Evolutionary conservation across 2,888 invertebrate species (phyloP), one percentile per base, ranked within the genome.

Genomic region (Aspidapion aeneum): DNA sequence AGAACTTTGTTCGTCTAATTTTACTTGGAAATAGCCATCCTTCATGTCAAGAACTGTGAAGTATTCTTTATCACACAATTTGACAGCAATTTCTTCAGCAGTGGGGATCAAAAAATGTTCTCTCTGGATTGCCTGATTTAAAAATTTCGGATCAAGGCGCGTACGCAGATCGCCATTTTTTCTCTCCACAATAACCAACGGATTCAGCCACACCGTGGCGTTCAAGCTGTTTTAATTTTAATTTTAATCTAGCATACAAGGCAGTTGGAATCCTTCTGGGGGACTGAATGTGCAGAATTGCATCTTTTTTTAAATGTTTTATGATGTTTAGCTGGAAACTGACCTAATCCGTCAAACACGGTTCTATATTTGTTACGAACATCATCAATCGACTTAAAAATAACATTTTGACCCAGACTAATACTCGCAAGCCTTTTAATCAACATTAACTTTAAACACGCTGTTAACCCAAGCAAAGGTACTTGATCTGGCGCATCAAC

Each of bases 11-110:
- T 52, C 52, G n/a, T 52, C 52, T n/a, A 52, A 18, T 52, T 52
- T 52, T 17, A 52, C 52, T 52, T 52, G 52, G 57, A 63, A 65
- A 54, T 65, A 66, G 1, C 68, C 68, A 52, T 68, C 68, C 48
- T 69, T 67, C 64, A 66, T 65, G 17, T 68, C 68, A 12, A 69
- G 54, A n/a, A 69, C 64, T 5, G 68, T 66, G 49, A 69, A 67
- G 51, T 50, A 69, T 60, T 54, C 18, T 58, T 69, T 69, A 52
- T 60, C 55, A 52, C 51, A 52, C 51, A 69, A 61, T 55, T 67
- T 69, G 50, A 1, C n/a, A 21, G 65, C 57, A 50, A 68, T 69
- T 58, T 69, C 65, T 5, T 69, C 67, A 2, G 49, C 55, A 20
- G 66, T 57, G 19, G 68, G 65, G 21, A 68, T 68, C 12, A 63